phyloP scores from a whole-genome alignment of 2,113 vertebrate species.

The Sinocyclocheilus maitianheensis region DNA sequence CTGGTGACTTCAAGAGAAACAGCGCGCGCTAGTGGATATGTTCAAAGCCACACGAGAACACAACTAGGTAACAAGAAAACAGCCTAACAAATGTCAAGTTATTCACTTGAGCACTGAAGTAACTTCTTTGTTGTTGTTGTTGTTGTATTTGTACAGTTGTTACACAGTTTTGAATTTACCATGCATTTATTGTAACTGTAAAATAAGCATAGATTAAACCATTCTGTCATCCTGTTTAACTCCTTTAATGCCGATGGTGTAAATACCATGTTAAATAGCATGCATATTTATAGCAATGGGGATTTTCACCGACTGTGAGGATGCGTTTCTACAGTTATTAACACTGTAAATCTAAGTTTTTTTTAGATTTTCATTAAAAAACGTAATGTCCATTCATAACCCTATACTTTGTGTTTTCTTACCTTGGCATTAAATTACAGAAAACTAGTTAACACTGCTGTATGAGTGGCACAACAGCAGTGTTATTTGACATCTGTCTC shows the following conservation, averaged over 20 bases:
- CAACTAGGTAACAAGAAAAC: neutral
- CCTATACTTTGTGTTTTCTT: no score
- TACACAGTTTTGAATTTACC: neutral
- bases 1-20: slow-evolving; percentile 39
- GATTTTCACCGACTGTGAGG: no score
- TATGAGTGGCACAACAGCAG: no score
- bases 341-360: neutral
- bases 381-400: no score
- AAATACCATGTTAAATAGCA: neutral
- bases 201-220: neutral
- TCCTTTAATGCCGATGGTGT: neutral
- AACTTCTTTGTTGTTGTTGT: neutral
- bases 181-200: neutral
- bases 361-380: neutral
- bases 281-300: neutral
- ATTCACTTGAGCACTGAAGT: neutral
- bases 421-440: no score
- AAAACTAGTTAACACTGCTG: no score
- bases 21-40: slow-evolving; percentile 50
- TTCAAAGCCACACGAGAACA: slow-evolving; percentile 5
- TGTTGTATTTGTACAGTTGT: neutral
- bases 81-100: neutral
- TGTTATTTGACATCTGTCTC: no score
- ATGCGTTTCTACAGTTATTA: neutral
- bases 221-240: neutral